phyloP scores from a whole-genome alignment of 2,797 vertebrate genomes.

The Bovichtus variegatus region DNA sequence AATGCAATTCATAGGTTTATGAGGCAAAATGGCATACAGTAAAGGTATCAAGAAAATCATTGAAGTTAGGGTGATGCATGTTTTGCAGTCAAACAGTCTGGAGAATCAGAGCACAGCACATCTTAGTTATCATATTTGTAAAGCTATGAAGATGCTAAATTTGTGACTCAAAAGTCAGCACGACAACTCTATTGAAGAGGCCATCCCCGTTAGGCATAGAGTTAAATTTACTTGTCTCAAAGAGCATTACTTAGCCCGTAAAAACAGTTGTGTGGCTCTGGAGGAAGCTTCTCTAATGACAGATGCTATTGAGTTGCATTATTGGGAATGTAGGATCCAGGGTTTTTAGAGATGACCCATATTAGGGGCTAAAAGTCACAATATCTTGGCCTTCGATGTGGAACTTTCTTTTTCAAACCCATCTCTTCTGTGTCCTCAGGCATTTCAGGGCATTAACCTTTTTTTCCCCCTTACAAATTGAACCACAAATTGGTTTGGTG shows the following conservation, averaged over 20 bases:
- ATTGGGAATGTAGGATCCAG: too few species aligned
- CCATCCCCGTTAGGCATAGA: not conserved
- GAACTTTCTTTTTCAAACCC: too few species aligned
- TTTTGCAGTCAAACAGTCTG: not conserved
- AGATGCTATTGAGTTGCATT: not conserved
- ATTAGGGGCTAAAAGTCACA: too few species aligned
- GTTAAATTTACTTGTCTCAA: not conserved
- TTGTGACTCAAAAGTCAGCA: not conserved
- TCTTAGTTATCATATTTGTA: not conserved
- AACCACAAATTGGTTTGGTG: constrained; percentile 23
- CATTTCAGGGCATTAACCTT: constrained; percentile 5
- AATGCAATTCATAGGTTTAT: not conserved
- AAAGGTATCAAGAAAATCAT: not conserved
- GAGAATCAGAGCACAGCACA: not conserved
- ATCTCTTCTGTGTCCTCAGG: too few species aligned
- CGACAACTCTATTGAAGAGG: not conserved
- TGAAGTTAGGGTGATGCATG: not conserved
- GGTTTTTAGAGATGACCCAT: too few species aligned
- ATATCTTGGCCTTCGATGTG: not conserved
- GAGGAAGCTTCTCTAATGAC: not conserved
- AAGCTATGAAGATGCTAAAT: not conserved
- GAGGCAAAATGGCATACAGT: not conserved
- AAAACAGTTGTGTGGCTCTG: not conserved
- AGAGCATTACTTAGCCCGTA: not conserved
- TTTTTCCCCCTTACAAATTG: constrained; percentile 21